Conservation (phyloP, 1,140 invertebrate genomes). For the Leptopilina boulardi region DNA sequence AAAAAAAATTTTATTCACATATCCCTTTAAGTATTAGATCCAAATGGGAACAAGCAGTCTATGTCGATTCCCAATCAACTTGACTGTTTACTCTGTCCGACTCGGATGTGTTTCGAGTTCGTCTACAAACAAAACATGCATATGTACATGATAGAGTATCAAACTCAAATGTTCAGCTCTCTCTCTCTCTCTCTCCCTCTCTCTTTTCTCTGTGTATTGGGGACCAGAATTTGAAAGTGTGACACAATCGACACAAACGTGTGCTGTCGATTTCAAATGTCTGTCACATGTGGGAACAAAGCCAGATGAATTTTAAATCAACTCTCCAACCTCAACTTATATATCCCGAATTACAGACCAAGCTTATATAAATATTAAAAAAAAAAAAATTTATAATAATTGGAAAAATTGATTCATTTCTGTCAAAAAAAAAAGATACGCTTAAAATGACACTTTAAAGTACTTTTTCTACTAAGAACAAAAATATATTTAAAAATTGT, state of each 20-base stretch:
- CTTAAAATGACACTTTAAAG: too few species aligned
- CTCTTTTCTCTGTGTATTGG: too few species aligned
- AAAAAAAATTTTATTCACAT: background rate
- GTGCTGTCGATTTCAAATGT: background rate
- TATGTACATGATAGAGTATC: slow-evolving; percentile 23
- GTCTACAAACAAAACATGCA: slow-evolving; percentile 2
- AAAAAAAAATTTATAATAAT: too few species aligned
- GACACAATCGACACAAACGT: background rate
- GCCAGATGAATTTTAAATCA: slow-evolving; percentile 2
- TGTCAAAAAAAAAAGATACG: too few species aligned
- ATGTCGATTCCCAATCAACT: slow-evolving; percentile 32
- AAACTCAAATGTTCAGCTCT: background rate
- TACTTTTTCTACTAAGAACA: too few species aligned
- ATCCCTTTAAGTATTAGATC: slow-evolving; percentile 19
- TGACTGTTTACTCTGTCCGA: slow-evolving; percentile 1
- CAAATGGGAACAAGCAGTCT: background rate
- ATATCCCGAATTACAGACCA: too few species aligned
- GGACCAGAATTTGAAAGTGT: slow-evolving; percentile 5
- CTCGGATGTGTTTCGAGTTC: slow-evolving; percentile 16
- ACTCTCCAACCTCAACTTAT: too few species aligned
- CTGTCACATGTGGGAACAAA: slow-evolving; percentile 17
- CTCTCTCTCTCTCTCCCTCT: too few species aligned
- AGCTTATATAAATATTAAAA: too few species aligned
- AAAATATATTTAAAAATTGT: too few species aligned
- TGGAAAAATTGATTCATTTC: too few species aligned